Evolutionary conservation across 2,113 vertebrate genomes (phyloP), one percentile per base, ranked within the genome.

Genomic region (Andinoacara biseriatus): DNA sequence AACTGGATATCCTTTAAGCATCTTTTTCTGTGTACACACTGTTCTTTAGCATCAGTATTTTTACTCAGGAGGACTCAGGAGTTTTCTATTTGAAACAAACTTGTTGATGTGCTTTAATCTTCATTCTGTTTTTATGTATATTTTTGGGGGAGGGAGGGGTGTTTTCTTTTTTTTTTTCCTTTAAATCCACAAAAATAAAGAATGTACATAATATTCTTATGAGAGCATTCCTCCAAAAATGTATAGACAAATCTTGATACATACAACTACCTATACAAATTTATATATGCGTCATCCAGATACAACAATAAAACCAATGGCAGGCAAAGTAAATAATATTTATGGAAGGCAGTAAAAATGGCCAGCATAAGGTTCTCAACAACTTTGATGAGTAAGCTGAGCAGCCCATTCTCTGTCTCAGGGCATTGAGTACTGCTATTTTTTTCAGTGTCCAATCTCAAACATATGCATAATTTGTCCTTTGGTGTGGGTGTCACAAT

Each of bases 1-100:
- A 10, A 14, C 65, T 69, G 29, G 5, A 69, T 69, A 69, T 0
- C 24, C 0, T 1, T 13, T 35, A 31, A 31, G 67, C 17, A 72
- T 72, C 10, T 31, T 52, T 0, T 1, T 13, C 24, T 29, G 17
- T 1, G 0, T 49, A 43, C 65, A 69, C 24, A 31, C 9, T 52
- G 17, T 69, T 52, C 65, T 72, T 72, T 8, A 31, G 24, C 65
- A 72, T 52, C 46, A 20, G 5, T 26, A 13, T 5, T 69, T 69
- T 69, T 52, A 52, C 43, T 20, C 2, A 29, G 24, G 15, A 20
- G 15, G 31, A 31, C 31, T 5, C 31, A 5, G 31, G 31, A 46
- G n/a, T 17, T 18, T 49, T 9, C 24, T 49, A 49, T 29, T 49
- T 26, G 40, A 29, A 29, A 29, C 40, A 18, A 29, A 2, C 15